Evolutionary conservation across 2,113 vertebrate species (phyloP), one percentile per base, ranked within the genome.

Genomic region (Zingel zingel): DNA sequence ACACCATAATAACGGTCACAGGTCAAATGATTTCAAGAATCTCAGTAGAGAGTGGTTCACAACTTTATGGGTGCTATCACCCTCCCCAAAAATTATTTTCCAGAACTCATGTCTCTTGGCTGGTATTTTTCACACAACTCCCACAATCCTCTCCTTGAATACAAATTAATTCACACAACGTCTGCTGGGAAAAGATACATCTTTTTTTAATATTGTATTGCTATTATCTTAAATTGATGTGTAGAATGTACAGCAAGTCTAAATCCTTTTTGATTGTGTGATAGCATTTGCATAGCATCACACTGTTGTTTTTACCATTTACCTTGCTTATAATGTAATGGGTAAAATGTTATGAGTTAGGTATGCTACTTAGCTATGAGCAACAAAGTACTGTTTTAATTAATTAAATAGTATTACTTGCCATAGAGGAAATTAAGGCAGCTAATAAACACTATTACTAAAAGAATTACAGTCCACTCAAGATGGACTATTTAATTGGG

Each of bases 101-200:
- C 66, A 81, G 79, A 84, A 75, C 86, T 87, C 84, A 66, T 36
- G 36, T 54, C n/a, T 82, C 45, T 70, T 82, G 59, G 83, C 64
- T 74, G 23, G 27, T 39, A 70, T 82, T 84, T 78, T 87, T 86
- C 75, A 74, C 74, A 87, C 80, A 51, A 61, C 82, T 83, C 81
- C 80, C 70, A 81, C 85, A 81, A 70, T 74, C 13, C 48, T 72
- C 69, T 56, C 8, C 66, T 81, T 73, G 70, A 48, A 75, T 66
- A 51, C 50, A 58, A 85, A 86, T 79, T 12, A 81, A 79, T 81
- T 83, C 71, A 74, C 73, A 71, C 77, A 54, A 13, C 4, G 21
- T 23, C 73, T 74, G 54, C 15, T 77, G 63, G 53, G 51, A 48
- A 80, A 73, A 57, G 51, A 33, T 27, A 66, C 6, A 43, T 51